Evolutionary conservation across 2,797 vertebrate genomes (phyloP).

Genomic region (Pseudochromis fuscus): DNA sequence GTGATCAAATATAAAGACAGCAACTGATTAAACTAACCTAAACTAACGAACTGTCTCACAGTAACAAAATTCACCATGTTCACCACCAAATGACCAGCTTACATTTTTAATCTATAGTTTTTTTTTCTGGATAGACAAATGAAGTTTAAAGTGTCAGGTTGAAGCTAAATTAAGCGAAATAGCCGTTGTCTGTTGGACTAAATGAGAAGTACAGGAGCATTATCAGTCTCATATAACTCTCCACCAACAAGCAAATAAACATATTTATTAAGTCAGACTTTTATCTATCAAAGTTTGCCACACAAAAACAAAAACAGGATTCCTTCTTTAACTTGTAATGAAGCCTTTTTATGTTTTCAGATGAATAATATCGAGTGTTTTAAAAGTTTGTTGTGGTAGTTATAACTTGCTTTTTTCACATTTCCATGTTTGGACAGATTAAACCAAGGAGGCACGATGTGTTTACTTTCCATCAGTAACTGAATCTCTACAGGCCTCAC

Average conservation of each 20-base stretch:
- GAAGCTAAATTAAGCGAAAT: no score
- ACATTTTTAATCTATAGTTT: not conserved
- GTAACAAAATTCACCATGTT: no score
- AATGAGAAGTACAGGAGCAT: not conserved
- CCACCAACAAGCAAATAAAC: not conserved
- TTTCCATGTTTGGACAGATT: no score
- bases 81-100: not conserved
- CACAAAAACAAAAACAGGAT: not conserved
- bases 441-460: no score
- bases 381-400: no score
- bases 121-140: not conserved
- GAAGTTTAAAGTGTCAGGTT: not conserved
- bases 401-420: no score
- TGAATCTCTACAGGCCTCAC: not conserved
- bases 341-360: not conserved
- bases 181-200: no score
- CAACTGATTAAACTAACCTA: no score
- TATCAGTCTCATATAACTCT: not conserved
- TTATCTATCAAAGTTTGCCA: not conserved
- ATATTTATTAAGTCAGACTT: constrained; percentile 4
- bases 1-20: not conserved
- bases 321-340: not conserved
- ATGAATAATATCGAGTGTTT: no score
- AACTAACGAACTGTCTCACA: no score
- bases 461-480: not conserved